Evolutionary conservation across 2,113 vertebrate genomes (phyloP).

Genomic region (Thunnus maccoyii): DNA sequence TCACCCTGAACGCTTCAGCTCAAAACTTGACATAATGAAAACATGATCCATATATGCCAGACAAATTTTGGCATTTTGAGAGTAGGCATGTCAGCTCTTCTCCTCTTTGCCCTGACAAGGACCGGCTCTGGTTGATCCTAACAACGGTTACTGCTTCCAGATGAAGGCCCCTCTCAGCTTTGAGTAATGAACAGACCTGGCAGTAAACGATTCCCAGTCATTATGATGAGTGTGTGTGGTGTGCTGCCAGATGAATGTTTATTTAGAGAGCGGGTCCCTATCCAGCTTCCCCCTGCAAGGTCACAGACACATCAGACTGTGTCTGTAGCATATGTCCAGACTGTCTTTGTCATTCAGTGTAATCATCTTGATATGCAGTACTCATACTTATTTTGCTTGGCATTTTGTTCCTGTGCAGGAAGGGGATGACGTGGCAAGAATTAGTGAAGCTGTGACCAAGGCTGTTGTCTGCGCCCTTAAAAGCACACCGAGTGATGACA

Average conservation of each 20-base stretch:
- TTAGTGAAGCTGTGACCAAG: slow-evolving; percentile 93
- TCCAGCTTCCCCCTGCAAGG: slow-evolving; percentile 30
- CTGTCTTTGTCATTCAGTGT: background rate
- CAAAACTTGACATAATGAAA: background rate
- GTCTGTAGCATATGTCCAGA: background rate
- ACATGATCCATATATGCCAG: background rate
- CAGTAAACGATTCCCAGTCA: slow-evolving; percentile 51
- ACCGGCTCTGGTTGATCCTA: slow-evolving; percentile 12
- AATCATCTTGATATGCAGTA: background rate
- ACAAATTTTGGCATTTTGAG: background rate
- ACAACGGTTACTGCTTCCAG: slow-evolving; percentile 2
- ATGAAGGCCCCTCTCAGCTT: slow-evolving; percentile 31
- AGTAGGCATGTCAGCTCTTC: background rate
- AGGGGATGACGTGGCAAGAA: slow-evolving; percentile 89
- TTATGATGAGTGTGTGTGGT: slow-evolving; percentile 54
- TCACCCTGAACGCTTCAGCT: background rate
- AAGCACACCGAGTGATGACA: slow-evolving; percentile 80
- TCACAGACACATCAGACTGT: slow-evolving; percentile 27
- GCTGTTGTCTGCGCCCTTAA: slow-evolving; percentile 91
- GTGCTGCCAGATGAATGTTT: slow-evolving; percentile 32
- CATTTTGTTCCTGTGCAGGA: slow-evolving; percentile 82
- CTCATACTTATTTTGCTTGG: background rate
- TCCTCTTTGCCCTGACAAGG: background rate
- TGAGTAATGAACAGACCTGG: slow-evolving; percentile 53
- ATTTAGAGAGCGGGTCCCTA: slow-evolving; percentile 8